Percentiles rank a stretch among this genome's conserved stretches.
These are phyloP conservation scores for Colaptes auratus DNA, from an alignment of 2,113 vertebrate genomes.

Conservation along the genomic window DNA sequence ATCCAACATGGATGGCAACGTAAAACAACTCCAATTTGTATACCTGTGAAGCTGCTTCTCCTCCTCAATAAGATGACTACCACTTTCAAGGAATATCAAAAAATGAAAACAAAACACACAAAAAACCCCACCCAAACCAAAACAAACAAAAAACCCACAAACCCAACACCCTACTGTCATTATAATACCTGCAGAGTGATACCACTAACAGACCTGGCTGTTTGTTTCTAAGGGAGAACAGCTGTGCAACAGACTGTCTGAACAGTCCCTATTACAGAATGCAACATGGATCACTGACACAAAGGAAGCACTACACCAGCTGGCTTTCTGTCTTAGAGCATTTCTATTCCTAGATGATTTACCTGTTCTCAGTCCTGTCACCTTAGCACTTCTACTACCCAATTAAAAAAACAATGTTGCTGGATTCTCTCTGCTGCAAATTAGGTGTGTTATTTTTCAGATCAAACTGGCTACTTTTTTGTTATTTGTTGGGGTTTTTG, in stretches of 20 bases:
- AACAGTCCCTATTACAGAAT: slow-evolving; percentile 76
- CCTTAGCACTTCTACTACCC: slow-evolving; percentile 73
- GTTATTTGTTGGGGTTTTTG: too few species aligned
- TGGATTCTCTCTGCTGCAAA: slow-evolving; percentile 68
- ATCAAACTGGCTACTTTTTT: slow-evolving; percentile 73
- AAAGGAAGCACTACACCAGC: slow-evolving; percentile 77
- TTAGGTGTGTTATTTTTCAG: slow-evolving; percentile 69
- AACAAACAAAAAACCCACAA: not conserved
- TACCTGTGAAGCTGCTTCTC: not conserved
- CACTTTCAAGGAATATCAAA: slow-evolving; percentile 22
- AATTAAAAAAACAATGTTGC: slow-evolving; percentile 76
- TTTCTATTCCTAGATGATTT: slow-evolving; percentile 84
- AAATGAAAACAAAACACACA: not conserved
- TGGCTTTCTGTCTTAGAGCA: slow-evolving; percentile 74
- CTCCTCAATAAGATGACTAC: slow-evolving; percentile 2
- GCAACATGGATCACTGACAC: slow-evolving; percentile 77
- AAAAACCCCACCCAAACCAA: not conserved
- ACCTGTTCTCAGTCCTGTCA: slow-evolving; percentile 84
- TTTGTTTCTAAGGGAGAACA: slow-evolving; percentile 84
- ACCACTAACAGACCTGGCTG: slow-evolving; percentile 78
- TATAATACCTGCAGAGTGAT: slow-evolving; percentile 79
- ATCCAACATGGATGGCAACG: not conserved
- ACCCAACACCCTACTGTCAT: slow-evolving; percentile 45
- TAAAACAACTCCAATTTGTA: not conserved
- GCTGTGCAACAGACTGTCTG: slow-evolving; percentile 84